Evolutionary conservation across 2,797 vertebrate species (phyloP), one percentile per base, ranked within the genome.

Genomic region (Artibeus lituratus): DNA sequence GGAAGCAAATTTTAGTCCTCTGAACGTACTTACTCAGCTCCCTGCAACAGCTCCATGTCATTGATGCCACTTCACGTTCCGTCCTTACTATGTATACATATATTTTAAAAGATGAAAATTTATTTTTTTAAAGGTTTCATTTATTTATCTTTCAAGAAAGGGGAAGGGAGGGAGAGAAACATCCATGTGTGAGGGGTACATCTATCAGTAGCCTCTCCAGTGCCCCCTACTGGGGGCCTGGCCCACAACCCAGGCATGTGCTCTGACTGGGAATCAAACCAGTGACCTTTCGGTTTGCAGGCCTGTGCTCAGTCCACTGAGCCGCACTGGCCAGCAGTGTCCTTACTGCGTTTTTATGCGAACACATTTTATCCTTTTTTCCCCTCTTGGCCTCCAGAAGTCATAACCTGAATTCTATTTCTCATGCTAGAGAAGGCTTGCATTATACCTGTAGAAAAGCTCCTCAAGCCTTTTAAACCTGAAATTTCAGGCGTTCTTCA

Each of bases 391-490:
- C 49, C 26, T 65, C 70, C 42, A 78, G 47, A 87, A 86, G 62
- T 72, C 85, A 59, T 74, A 70, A 87, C 92, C 88, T 96, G 74
- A 87, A 92, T 94, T 96, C 96, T 77, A 87, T 92, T 91, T 93
- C 73, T 90, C 42, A 78, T 39, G 39, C n/a, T 42, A 77, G 82
- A 87, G 62, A 76, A 89, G 72, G 10, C 65, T 90, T 80, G 14
- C 35, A 51, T 91, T 94, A 65, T 73, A 15, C 35, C 32, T 91
- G 70, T 80, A 47, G 70, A 76, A 82, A 90, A 84, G 3, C 35
- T 24, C 26, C 86, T 91, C 93, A 29, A 70, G 94, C 49, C 39
- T 91, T 74, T 81, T 42, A 96, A 89, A 42, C 37, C 32, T 22
- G 88, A 10, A 62, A 65, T 91, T 86, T 93, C 29, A 90, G 92